Percentiles rank a stretch among this genome's conserved stretches.
Evolutionary conservation across 2,888 invertebrate genomes (phyloP).

Genomic region (Athalia circularis): DNA sequence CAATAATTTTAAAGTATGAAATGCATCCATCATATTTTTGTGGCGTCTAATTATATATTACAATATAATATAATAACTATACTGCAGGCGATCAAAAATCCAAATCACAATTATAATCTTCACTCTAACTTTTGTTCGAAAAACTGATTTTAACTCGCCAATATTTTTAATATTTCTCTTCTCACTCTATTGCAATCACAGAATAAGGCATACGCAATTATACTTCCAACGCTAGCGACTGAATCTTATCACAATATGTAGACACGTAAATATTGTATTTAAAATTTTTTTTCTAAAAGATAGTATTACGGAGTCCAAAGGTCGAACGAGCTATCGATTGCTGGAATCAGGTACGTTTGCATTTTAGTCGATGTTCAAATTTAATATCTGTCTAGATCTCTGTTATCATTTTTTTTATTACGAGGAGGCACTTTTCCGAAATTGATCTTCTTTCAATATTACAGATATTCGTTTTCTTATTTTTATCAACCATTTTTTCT

Average conservation of each 20-base stretch:
- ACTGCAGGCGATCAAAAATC: conserved; percentile 16
- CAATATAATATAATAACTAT: neutral
- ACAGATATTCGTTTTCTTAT: conserved; percentile 1
- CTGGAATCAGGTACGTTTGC: conserved; percentile 31
- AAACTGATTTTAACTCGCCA: neutral
- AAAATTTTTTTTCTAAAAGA: neutral
- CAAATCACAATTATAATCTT: conserved; percentile 29
- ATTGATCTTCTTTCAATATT: neutral
- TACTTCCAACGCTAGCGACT: neutral
- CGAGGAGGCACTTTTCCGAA: conserved; percentile 6
- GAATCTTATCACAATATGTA: conserved; percentile 11
- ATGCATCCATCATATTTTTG: conserved; percentile 44
- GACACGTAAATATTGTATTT: conserved; percentile 4
- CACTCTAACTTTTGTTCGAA: neutral
- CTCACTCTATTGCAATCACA: conserved; percentile 21
- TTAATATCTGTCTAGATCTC: neutral
- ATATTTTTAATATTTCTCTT: neutral
- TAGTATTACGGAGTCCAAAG: neutral
- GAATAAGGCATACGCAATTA: conserved; percentile 34
- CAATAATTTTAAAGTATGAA: conserved; percentile 35
- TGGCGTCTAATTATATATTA: conserved; percentile 29
- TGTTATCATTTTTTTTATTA: neutral
- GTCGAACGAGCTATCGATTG: neutral
- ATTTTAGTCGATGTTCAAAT: conserved; percentile 26
- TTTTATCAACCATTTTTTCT: neutral